A percentile compares a stretch with the other conserved stretches of the same genome.
These are phyloP conservation scores for Eulithis testata DNA, from an alignment of 2,888 invertebrate genomes.

Conservation along the genomic window DNA sequence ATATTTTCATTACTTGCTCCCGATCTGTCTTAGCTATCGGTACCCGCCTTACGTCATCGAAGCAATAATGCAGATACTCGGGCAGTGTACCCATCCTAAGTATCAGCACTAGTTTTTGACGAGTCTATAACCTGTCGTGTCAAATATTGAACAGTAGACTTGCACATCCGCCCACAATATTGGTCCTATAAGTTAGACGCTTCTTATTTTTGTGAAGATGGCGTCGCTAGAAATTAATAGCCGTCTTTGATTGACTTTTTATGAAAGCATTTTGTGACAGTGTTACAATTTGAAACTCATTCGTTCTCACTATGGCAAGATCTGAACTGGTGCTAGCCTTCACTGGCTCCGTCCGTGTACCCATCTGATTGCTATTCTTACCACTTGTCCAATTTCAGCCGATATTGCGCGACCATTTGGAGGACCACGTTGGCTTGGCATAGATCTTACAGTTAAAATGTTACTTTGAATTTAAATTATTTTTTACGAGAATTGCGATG, in stretches of 20 bases:
- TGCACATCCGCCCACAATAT: no score
- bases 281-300: background rate
- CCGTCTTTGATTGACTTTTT: no score
- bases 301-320: background rate
- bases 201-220: no score
- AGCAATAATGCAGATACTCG: conserved; percentile 58
- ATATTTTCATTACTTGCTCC: background rate
- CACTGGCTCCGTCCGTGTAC: conserved; percentile 47
- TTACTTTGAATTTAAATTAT: conserved; percentile 41
- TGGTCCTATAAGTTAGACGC: no score
- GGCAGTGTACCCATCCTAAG: conserved; percentile 48
- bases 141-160: no score
- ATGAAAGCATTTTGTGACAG: no score
- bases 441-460: conserved; percentile 45
- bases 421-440: conserved; percentile 45
- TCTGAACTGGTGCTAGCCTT: conserved; percentile 6
- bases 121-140: no score
- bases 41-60: conserved; percentile 55
- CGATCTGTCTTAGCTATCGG: conserved; percentile 42
- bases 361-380: conserved; percentile 68
- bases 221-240: no score
- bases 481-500: no score
- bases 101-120: conserved; percentile 28
- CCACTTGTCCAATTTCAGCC: conserved; percentile 59
- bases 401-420: conserved; percentile 35